A percentile compares a stretch with the other conserved stretches of the same genome.
Evolutionary conservation across 2,888 invertebrate species (phyloP).

Genomic region (Diarsia dahlii): DNA sequence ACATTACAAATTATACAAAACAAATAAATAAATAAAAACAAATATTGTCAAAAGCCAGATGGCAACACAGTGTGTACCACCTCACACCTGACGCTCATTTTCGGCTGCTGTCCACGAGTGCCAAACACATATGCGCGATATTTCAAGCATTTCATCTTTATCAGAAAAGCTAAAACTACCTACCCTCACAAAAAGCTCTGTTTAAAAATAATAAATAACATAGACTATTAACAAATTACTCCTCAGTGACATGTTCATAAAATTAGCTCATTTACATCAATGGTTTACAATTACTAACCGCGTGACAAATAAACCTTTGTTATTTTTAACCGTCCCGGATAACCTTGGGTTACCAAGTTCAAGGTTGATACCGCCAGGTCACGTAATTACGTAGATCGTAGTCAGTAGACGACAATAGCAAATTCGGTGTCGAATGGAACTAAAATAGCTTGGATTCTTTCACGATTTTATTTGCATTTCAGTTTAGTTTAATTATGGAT

Average conservation of each 20-base stretch:
- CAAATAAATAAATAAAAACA: too few species aligned
- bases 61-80: too few species aligned
- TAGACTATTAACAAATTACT: conserved; percentile 2
- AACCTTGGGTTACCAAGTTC: conserved; percentile 62
- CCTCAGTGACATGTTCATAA: conserved; percentile 14
- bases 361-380: conserved; percentile 59
- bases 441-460: conserved; percentile 9
- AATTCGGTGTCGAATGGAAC: conserved; percentile 26
- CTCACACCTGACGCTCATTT: too few species aligned
- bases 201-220: conserved; percentile 1
- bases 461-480: conserved; percentile 3
- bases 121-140: not conserved
- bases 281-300: conserved; percentile 35
- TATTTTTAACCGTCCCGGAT: conserved; percentile 42
- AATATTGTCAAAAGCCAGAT: too few species aligned
- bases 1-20: too few species aligned
- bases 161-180: not conserved
- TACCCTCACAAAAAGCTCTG: not conserved
- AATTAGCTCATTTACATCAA: conserved; percentile 37
- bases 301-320: conserved; percentile 56
- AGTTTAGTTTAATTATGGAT: too few species aligned
- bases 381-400: conserved; percentile 57
- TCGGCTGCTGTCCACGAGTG: too few species aligned
- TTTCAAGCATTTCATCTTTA: not conserved
- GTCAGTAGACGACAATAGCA: conserved; percentile 34